Base-by-base conservation (phyloP, 2,113 vertebrate species). In the Elephantulus edwardii region DNA sequence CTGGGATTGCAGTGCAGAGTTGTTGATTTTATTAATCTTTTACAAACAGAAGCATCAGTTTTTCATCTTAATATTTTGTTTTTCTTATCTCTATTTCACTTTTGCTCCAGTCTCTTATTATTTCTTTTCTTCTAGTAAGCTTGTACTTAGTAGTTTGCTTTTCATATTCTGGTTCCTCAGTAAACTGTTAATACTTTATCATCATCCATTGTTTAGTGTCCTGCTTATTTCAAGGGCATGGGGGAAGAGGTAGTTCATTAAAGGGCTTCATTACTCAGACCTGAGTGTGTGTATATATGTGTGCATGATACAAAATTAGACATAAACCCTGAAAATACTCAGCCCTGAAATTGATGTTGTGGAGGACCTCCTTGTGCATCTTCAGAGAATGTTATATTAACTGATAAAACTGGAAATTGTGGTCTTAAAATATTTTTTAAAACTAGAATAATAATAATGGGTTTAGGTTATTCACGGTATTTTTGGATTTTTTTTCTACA, bases 181-280 rank as follows among this genome's bases (percentile, higher is more conserved):
- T 58, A 58, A 26, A 8, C 48, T 50, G 24, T 28, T 58, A 3
- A 3, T 58, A 24, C 6, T 58, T 58, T 58, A 20, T 58, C 28
- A 26, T 10, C 56, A 26, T 58, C 56, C 19, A 60, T 71, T 87
- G 76, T 91, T 71, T 7, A 71, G 74, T 92, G 86, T 38, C 90
- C 5, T 58, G 48, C 46, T 88, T 5, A 3, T 90, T 83, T 76
- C n/a, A 80, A 79, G 80, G 58, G 77, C 20, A 14, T 92, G 26
- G 38, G 77, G 28, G 26, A 71, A 46, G n/a, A n/a, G n/a, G n/a
- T n/a, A 75, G 58, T 79, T 80, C 77, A 24, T 82, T 86, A 66
- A 83, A 88, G n/a, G 66, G 48, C 26, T 90, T 92, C 44, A 35
- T 54, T 88, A 88, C 19, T 0, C 20, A 46, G 20, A 71, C 28